phyloP scores from a whole-genome alignment of 2,888 invertebrate species.

The Atherix ibis region DNA sequence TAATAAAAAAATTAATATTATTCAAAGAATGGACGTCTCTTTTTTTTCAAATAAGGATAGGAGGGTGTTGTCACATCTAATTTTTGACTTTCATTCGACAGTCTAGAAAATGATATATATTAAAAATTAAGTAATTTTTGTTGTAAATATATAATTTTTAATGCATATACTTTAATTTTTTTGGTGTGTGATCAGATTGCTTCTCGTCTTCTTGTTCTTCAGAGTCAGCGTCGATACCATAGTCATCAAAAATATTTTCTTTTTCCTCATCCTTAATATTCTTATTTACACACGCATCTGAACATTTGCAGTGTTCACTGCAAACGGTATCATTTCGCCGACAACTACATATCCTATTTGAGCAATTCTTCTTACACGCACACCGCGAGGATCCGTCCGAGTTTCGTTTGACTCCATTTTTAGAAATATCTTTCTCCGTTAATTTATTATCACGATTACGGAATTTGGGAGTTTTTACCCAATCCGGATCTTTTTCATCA shows the following conservation, averaged over 20 bases:
- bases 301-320: slow-evolving; percentile 38
- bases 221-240: neutral
- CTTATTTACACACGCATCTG: slow-evolving; percentile 32
- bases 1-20: no score
- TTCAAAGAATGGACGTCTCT: slow-evolving; percentile 8
- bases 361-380: slow-evolving; percentile 43
- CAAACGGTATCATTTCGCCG: slow-evolving; percentile 37
- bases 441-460: slow-evolving; percentile 6
- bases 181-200: slow-evolving; percentile 1
- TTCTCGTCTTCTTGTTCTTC: neutral
- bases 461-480: slow-evolving; percentile 50
- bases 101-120: slow-evolving; percentile 2
- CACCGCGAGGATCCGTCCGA: slow-evolving; percentile 44
- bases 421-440: neutral
- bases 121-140: slow-evolving; percentile 1
- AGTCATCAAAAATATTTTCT: slow-evolving; percentile 2
- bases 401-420: slow-evolving; percentile 34
- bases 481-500: slow-evolving; percentile 45
- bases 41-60: slow-evolving; percentile 9
- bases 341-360: slow-evolving; percentile 42
- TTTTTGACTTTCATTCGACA: slow-evolving; percentile 3
- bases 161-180: slow-evolving; percentile 3
- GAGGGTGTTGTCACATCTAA: slow-evolving; percentile 6
- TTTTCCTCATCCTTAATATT: slow-evolving; percentile 4
- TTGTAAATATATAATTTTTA: neutral